A percentile compares a stretch with the other conserved stretches of the same genome.
These are phyloP conservation scores for Cinclus mexicanus DNA, from an alignment of 2,113 vertebrate genomes.

Conservation along the genomic window DNA sequence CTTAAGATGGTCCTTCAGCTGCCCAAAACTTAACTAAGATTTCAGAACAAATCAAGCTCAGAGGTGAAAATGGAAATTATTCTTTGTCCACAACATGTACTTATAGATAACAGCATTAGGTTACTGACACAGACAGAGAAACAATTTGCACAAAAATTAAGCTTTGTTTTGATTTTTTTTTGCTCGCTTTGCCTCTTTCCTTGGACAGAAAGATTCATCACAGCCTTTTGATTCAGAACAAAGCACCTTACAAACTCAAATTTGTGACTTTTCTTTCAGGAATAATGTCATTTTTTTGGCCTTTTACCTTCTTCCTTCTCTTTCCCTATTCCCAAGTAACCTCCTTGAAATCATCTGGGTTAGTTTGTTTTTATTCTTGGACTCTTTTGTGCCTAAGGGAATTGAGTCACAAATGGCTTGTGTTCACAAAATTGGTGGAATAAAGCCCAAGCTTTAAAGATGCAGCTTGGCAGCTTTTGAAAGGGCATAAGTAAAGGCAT, in stretches of 20 bases:
- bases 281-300: not conserved
- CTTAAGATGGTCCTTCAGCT: not conserved
- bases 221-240: not conserved
- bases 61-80: not conserved
- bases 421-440: constrained; percentile 27
- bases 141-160: not conserved
- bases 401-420: constrained; percentile 26
- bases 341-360: not conserved
- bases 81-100: not conserved
- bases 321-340: not conserved
- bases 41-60: not conserved
- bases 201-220: not conserved
- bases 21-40: not conserved
- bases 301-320: not conserved
- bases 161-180: not conserved
- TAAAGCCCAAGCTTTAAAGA: constrained; percentile 31
- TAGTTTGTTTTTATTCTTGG: constrained; percentile 2
- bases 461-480: constrained; percentile 36
- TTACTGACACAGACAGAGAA: not conserved
- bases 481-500: constrained; percentile 26
- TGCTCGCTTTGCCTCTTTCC: not conserved
- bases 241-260: not conserved
- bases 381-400: not conserved
- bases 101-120: not conserved
- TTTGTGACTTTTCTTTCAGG: not conserved